Base-by-base conservation (phyloP, 2,888 invertebrate genomes). In the Malthinus flaveolus region DNA sequence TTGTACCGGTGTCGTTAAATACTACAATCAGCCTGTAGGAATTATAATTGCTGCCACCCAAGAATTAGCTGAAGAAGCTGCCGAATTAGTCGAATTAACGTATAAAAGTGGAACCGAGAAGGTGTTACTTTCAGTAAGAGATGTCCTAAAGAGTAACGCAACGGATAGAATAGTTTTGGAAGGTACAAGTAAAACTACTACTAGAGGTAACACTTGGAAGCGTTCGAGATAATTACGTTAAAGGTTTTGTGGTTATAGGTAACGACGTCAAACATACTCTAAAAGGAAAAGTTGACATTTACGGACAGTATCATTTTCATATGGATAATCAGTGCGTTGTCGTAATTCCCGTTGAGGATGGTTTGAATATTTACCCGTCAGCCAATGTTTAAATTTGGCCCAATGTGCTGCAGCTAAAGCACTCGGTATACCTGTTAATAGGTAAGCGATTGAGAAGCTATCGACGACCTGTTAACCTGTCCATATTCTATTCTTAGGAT, bases 321-420 rank as follows among this genome's bases (percentile, higher is more conserved):
- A 89, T 92, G 90, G 92, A 92, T 75, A 84, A 87, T 0, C 89
- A 89, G 65, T 81, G 82, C 32, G 86, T 87, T 61, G 76, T 86
- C 0, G 83, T 84, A 9, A 74, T 82, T 33, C 90, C 90, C 0
- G 80, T 78, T 32, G 90, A 90, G 66, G 87, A 88, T 68, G 23
- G 86, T 1, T 75, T 89, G 58, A 84, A 88, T 47, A 82, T 89
- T 1, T 84, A 82, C 59, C 78, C 86, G 0, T 71, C 87, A 81
- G 86, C 0, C 90, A 90, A 69, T 86, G 84, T 82, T 83, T 87
- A 76, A 87, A 88, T 63, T 69, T 78, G 0, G 72, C 75, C 0
- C 88, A 88, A 61, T 74, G 79, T 3, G 79, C 79, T 0, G 81
- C 87, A 12, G 79, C 86, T 0, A 73, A 78, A 31, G 76, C 78